Evolutionary conservation across 2,113 vertebrate genomes (phyloP).

Genomic region (Cettia cetti): DNA sequence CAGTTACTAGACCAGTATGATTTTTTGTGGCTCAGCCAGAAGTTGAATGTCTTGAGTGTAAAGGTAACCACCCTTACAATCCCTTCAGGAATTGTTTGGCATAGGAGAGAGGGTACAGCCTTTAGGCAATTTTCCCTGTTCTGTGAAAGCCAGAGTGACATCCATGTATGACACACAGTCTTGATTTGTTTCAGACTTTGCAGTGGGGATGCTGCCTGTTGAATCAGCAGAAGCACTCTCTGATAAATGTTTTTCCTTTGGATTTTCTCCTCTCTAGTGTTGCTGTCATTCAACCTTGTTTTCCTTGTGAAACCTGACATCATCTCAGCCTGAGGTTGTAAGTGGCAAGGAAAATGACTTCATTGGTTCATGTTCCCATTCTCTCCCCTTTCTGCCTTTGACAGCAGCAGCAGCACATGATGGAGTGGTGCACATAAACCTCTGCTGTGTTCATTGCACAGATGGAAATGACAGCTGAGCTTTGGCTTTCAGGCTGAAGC

Average conservation of each 20-base stretch:
- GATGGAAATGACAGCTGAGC: background rate
- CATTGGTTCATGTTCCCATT: background rate
- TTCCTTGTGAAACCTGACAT: background rate
- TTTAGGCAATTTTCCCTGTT: rapidly evolving
- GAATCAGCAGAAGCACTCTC: background rate
- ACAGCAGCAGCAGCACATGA: background rate
- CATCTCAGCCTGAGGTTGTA: background rate
- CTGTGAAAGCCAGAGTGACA: background rate
- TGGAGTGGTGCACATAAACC: background rate
- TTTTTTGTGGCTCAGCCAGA: background rate
- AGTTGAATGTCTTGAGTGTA: background rate
- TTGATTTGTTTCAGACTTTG: background rate
- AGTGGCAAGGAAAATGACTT: background rate
- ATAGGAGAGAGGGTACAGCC: background rate
- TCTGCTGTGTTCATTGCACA: background rate
- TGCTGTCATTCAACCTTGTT: background rate
- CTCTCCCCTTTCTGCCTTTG: background rate
- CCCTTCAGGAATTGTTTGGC: background rate
- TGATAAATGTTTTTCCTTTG: background rate
- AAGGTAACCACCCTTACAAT: background rate
- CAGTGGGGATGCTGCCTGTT: background rate
- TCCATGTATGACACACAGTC: background rate
- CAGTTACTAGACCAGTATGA: background rate
- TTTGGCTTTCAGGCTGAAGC: background rate
- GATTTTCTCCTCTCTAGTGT: background rate